phyloP scores from a whole-genome alignment of 1,140 invertebrate genomes.

The Hyles vespertilio region DNA sequence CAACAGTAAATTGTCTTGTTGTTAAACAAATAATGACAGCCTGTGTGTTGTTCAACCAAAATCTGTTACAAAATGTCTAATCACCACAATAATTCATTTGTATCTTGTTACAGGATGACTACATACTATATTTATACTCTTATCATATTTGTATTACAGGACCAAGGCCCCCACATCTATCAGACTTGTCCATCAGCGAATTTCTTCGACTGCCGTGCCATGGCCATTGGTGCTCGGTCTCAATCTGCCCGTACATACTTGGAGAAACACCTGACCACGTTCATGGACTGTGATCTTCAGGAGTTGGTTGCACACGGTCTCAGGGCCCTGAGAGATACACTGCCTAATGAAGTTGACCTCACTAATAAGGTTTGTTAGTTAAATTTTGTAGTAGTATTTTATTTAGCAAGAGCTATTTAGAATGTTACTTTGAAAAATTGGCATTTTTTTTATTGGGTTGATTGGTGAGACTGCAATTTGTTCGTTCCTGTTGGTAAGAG shows the following conservation, averaged over 20 bases:
- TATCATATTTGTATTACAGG: constrained; percentile 73
- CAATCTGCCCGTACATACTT: constrained; percentile 98
- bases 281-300: constrained; percentile 83
- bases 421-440: too few species aligned
- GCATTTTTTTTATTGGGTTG: too few species aligned
- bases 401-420: too few species aligned
- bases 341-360: constrained; percentile 96
- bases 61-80: too few species aligned
- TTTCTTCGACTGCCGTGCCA: constrained; percentile 97
- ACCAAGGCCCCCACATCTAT: constrained; percentile 96
- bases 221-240: constrained; percentile 99
- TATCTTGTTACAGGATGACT: neutral
- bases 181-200: constrained; percentile 99
- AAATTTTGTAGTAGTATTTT: neutral
- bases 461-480: too few species aligned
- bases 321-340: constrained; percentile 92
- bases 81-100: neutral
- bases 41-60: too few species aligned
- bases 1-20: too few species aligned
- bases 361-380: constrained; percentile 85
- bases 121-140: constrained; percentile 2
- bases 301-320: constrained; percentile 97
- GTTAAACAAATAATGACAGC: too few species aligned
- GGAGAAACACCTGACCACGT: constrained; percentile 91
- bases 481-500: too few species aligned